Evolutionary conservation across 2,113 vertebrate genomes (phyloP), one percentile per base, ranked within the genome.

Genomic region (Solea solea): DNA sequence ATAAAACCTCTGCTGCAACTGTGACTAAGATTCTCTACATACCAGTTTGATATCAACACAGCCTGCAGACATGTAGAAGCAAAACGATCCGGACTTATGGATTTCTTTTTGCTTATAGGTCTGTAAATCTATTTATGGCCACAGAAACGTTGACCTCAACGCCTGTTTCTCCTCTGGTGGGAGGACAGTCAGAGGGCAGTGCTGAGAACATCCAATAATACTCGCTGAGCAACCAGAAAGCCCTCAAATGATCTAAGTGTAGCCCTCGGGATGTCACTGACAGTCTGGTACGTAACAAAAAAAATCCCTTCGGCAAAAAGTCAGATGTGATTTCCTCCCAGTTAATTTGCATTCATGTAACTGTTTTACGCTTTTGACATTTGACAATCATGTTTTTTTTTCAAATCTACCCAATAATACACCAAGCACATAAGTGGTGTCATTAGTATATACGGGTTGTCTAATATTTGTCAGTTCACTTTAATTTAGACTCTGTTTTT

Each of bases 241-340:
- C 34, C 57, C 12, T 48, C n/a, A 0, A 16, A 7, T 63, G 72
- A 72, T 41, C 41, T 27, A 56, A 46, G 73, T 74, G 49, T 59
- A 76, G 71, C 77, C 79, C 76, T 69, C n/a, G 56, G 79, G 57
- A 68, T 64, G 58, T 53, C 52, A 27, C 53, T 78, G 77, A 53
- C 13, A 44, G 55, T 68, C 78, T 59, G 72, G 55, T 46, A 53
- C 11, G 15, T 10, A 39, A 72, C 15, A 64, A 51, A 2, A 27
- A 51, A 15, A 11, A 51, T 40, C 67, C 73, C 52, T 39, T 16
- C 16, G 51, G 57, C 53, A 27, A 49, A 54, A 16, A 9, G 41
- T 40, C 3, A 10, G 9, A 62, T 15, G 0, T 72, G 25, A 8
- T 52, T 48, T n/a, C n/a, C n/a, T n/a, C n/a, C n/a, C n/a, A n/a